Conservation (phyloP, 2,797 vertebrate species). For the Spheniscus humboldti region DNA sequence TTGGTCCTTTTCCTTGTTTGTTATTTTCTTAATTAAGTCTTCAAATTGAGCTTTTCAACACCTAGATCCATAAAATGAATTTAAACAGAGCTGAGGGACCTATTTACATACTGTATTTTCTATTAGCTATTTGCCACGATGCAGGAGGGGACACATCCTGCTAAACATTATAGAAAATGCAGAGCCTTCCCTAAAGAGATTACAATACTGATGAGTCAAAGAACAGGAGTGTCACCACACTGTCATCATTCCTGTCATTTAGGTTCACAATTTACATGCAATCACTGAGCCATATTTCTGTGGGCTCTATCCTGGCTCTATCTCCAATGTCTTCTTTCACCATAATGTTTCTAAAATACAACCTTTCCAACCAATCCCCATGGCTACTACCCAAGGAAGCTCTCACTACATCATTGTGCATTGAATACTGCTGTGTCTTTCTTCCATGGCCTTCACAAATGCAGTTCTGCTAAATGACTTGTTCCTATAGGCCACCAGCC, state of each 20-base stretch:
- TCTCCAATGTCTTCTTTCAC: neutral
- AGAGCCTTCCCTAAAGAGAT: neutral
- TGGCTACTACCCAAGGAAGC: neutral
- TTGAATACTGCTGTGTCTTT: neutral
- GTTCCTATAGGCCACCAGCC: neutral
- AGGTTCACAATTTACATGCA: neutral
- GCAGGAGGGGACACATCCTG: neutral
- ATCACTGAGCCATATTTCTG: neutral
- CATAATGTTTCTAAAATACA: neutral
- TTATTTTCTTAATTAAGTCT: conserved; percentile 59
- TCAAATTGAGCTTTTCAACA: conserved; percentile 58
- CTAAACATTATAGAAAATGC: neutral
- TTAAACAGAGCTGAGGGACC: conserved; percentile 31
- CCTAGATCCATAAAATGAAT: conserved; percentile 48
- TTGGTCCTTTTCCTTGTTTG: conserved; percentile 14
- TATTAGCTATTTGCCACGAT: neutral
- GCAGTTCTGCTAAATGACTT: neutral
- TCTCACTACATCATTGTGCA: neutral
- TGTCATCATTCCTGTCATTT: neutral
- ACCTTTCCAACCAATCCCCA: neutral
- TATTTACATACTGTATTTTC: conserved; percentile 13
- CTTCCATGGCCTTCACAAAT: neutral
- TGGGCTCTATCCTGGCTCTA: neutral
- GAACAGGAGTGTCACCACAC: neutral
- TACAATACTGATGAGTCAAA: neutral